Percentiles rank a stretch among this genome's conserved stretches.
phyloP scores from a whole-genome alignment of 2,113 vertebrate genomes.

The Rhabdomys dilectus region DNA sequence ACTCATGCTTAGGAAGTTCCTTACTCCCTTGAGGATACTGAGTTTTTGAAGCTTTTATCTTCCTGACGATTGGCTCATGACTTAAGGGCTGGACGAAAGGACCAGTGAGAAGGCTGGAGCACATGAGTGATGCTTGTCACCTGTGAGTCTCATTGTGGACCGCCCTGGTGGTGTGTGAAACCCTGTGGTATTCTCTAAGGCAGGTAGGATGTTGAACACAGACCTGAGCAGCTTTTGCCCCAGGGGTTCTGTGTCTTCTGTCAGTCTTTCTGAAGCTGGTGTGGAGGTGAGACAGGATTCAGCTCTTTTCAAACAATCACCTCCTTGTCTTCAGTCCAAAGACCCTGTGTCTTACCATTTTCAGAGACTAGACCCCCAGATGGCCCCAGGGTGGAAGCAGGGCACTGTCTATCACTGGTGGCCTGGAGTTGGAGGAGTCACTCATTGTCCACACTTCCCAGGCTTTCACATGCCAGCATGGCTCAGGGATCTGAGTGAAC shows the following conservation, averaged over 20 bases:
- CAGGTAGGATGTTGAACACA: not conserved
- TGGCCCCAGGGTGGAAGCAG: too few relatives aligned
- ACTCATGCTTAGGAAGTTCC: not conserved
- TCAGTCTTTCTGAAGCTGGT: not conserved
- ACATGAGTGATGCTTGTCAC: not conserved
- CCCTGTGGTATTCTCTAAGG: not conserved
- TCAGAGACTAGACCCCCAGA: not conserved
- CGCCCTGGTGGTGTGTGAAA: not conserved
- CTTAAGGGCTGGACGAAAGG: not conserved
- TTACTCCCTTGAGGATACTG: not conserved
- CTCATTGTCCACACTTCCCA: not conserved
- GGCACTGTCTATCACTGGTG: too few relatives aligned
- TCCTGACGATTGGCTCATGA: not conserved
- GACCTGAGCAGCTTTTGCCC: not conserved
- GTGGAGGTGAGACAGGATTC: not conserved
- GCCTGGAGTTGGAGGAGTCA: not conserved
- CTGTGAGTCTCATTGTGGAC: not conserved
- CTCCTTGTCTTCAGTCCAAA: not conserved
- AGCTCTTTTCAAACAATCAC: not conserved
- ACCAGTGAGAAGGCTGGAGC: not conserved
- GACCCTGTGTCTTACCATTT: not conserved
- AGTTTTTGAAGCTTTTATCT: conserved; percentile 33
- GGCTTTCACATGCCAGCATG: not conserved
- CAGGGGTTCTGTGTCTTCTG: not conserved
- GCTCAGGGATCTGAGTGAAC: not conserved